These are phyloP conservation scores for Ips typographus DNA, from an alignment of 1,140 invertebrate species.

Conservation along the genomic window DNA sequence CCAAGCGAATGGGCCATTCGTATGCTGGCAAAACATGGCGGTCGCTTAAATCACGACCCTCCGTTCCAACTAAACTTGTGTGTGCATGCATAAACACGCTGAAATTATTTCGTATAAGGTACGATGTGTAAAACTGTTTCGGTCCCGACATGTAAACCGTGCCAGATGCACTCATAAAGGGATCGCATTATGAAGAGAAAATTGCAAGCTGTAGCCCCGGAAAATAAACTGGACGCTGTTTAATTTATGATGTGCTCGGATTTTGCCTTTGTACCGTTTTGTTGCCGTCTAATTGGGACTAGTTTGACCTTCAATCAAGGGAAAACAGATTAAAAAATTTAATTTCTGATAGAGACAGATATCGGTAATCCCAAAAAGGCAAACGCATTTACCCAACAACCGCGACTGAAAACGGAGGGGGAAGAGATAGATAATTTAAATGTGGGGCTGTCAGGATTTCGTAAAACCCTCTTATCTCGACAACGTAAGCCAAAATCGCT, in stretches of 20 bases:
- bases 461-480: background rate
- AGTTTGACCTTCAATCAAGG: background rate
- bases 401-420: too few relatives aligned
- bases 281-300: too few relatives aligned
- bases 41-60: slow-evolving; percentile 17
- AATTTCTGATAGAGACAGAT: background rate
- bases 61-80: slow-evolving; percentile 12
- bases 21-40: slow-evolving; percentile 23
- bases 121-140: slow-evolving; percentile 18
- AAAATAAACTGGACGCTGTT: slow-evolving; percentile 9
- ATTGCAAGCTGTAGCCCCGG: slow-evolving; percentile 11
- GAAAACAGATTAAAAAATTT: background rate
- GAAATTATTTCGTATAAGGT: slow-evolving; percentile 21
- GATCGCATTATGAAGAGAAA: slow-evolving; percentile 14
- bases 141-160: slow-evolving; percentile 9
- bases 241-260: background rate
- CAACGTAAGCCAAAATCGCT: slow-evolving; percentile 15
- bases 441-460: background rate
- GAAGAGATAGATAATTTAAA: too few relatives aligned
- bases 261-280: too few relatives aligned
- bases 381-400: too few relatives aligned
- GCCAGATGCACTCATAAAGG: slow-evolving; percentile 11
- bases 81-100: slow-evolving; percentile 27
- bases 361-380: too few relatives aligned
- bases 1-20: background rate